Percentiles rank a stretch among this genome's conserved stretches.
These are phyloP conservation scores for Serripes groenlandicus DNA, from an alignment of 2,888 invertebrate genomes.

Conservation along the genomic window DNA sequence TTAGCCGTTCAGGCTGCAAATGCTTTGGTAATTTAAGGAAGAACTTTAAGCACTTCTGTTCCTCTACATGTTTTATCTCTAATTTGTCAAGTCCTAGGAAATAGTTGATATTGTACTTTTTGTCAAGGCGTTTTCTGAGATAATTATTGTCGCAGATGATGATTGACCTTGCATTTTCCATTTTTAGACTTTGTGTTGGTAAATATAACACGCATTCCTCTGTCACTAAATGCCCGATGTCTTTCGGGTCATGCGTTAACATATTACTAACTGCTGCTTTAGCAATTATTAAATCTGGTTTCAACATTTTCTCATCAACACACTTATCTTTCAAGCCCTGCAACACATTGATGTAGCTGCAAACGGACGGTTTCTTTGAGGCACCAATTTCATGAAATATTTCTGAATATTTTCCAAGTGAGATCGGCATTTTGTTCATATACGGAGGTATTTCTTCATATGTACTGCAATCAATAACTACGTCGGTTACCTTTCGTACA, in stretches of 20 bases:
- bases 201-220: constrained; percentile 29
- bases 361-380: constrained; percentile 52
- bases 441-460: constrained; percentile 71
- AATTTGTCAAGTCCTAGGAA: constrained; percentile 45
- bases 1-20: constrained; percentile 65
- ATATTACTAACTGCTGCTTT: constrained; percentile 51
- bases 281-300: constrained; percentile 59
- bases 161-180: constrained; percentile 37
- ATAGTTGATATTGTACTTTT: constrained; percentile 16
- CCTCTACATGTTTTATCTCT: constrained; percentile 6
- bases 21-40: constrained; percentile 54
- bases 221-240: neutral
- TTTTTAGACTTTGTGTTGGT: neutral
- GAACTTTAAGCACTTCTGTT: constrained; percentile 22
- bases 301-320: constrained; percentile 45
- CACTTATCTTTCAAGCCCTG: constrained; percentile 43
- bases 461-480: constrained; percentile 53
- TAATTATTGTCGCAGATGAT: constrained; percentile 42
- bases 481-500: constrained; percentile 51
- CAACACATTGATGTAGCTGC: constrained; percentile 70
- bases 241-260: constrained; percentile 12
- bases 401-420: constrained; percentile 61
- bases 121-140: constrained; percentile 21
- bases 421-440: constrained; percentile 66
- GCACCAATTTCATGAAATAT: constrained; percentile 73